phyloP scores from a whole-genome alignment of 2,113 vertebrate genomes.

The Psittacara wagleri region DNA sequence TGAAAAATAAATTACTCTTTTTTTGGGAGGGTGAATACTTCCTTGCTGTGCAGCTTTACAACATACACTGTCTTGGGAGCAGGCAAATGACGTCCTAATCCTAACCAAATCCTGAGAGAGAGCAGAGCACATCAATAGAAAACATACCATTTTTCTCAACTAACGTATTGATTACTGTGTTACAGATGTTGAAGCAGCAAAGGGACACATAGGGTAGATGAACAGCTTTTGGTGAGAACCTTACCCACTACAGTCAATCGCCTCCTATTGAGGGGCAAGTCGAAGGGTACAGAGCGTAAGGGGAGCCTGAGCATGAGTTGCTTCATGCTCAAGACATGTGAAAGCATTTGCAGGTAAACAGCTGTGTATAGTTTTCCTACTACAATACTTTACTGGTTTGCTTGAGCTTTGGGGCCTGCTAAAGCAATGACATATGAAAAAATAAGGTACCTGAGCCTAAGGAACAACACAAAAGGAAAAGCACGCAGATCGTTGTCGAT shows the following conservation, averaged over 20 bases:
- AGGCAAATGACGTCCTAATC: background rate
- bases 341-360: background rate
- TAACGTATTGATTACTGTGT: background rate
- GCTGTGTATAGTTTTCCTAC: background rate
- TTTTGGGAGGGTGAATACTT: background rate
- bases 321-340: background rate
- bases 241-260: background rate
- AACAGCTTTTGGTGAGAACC: background rate
- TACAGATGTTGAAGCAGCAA: background rate
- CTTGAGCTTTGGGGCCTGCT: background rate
- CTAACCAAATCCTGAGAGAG: background rate
- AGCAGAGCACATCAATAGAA: background rate
- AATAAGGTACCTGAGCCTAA: background rate
- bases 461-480: background rate
- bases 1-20: background rate
- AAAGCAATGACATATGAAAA: background rate
- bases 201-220: background rate
- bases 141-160: background rate
- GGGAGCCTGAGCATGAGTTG: background rate
- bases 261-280: background rate
- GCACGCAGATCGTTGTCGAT: rapidly evolving
- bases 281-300: rapidly evolving
- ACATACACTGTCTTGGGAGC: background rate
- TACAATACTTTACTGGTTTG: background rate
- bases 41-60: background rate